Evolutionary conservation across 2,888 invertebrate species (phyloP), one percentile per base, ranked within the genome.

Genomic region (Euzophera pinguis): DNA sequence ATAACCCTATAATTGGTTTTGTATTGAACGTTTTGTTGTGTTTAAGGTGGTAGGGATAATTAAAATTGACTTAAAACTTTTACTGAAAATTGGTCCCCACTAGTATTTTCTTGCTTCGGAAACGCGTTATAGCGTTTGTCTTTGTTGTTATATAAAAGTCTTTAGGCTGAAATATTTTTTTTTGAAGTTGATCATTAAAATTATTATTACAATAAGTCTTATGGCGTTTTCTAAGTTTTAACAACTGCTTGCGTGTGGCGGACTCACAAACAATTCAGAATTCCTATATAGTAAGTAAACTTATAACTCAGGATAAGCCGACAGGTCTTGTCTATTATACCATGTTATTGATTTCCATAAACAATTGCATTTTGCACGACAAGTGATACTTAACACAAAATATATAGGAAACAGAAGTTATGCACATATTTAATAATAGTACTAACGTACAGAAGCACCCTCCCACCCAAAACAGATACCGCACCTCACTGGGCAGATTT

Each of bases 271-370:
- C 32, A 45, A 13, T 45, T 10, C 13, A 13, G 16, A 8, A 14
- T 22, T 22, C 8, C 38, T 9, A 9, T 6, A 7, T 32, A 39
- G 16, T 3, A 38, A n/a, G n/a, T 14, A 14, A 8, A 7, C 39
- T 5, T 9, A 39, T 39, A 39, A 39, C 9, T 39, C 39, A 16
- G 16, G 32, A 45, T 45, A 34, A 45, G 34, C 32, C 14, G 45
- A 14, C 45, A 34, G 29, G n/a, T 29, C 8, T 13, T 32, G 45
- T 32, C 32, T 32, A 45, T 45, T 34, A 45, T 34, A 45, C 45
- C n/a, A 45, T 14, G 45, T 45, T 32, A 45, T 45, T 14, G 32
- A 45, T 45, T 32, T 14, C 45, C 45, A 13, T 45, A 32, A 45
- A 45, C 32, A 45, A 32, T 32, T 29, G 32, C 32, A 34, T 14